A percentile compares a stretch with the other conserved stretches of the same genome.
These are phyloP conservation scores for Mantis religiosa DNA, from an alignment of 2,888 invertebrate genomes.

Conservation along the genomic window DNA sequence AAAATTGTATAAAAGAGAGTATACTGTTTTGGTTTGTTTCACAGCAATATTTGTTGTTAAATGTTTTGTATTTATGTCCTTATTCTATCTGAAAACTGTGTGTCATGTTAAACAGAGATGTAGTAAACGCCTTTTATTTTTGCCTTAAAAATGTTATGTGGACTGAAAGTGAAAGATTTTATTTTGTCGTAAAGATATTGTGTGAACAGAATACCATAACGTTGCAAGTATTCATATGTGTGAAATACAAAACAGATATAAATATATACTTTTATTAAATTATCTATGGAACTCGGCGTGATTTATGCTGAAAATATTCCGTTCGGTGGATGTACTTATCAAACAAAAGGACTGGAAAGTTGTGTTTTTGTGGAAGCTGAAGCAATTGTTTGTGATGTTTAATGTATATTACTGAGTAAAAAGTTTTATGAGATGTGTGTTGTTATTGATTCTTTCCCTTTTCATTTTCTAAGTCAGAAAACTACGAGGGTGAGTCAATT, in stretches of 20 bases:
- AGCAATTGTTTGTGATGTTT: not conserved
- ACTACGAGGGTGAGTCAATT: too few relatives aligned
- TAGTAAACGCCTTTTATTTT: not conserved
- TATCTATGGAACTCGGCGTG: not conserved
- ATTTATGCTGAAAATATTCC: not conserved
- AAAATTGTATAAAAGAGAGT: too few relatives aligned
- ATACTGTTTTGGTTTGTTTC: not conserved
- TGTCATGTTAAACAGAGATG: not conserved
- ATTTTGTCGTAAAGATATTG: not conserved
- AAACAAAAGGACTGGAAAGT: not conserved
- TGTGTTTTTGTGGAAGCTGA: not conserved
- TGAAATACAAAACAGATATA: not conserved
- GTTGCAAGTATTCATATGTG: not conserved
- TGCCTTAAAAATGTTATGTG: not conserved
- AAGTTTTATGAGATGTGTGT: not conserved
- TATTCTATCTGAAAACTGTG: not conserved
- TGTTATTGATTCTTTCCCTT: too few relatives aligned
- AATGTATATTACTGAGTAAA: not conserved
- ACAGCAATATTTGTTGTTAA: not conserved
- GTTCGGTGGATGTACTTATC: not conserved
- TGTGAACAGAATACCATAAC: not conserved
- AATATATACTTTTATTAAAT: not conserved
- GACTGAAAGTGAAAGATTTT: not conserved
- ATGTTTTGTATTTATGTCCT: not conserved
- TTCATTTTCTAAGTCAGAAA: too few relatives aligned